Percentiles rank a stretch among this genome's conserved stretches.
These are phyloP conservation scores for Bungarus multicinctus DNA, from an alignment of 2,113 vertebrate genomes.

Conservation along the genomic window DNA sequence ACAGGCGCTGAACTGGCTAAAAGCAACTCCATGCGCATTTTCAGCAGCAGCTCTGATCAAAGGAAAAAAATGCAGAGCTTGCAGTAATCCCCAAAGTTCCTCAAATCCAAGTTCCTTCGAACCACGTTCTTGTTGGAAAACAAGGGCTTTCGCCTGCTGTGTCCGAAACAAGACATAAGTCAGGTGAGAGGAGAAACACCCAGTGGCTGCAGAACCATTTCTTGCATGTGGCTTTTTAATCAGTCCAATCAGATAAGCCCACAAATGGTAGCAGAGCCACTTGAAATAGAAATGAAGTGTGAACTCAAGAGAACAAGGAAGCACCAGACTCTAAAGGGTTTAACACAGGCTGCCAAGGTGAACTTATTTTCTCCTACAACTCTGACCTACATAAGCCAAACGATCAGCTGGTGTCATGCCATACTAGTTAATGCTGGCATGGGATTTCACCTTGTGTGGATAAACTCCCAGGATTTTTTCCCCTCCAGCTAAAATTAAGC, in stretches of 20 bases:
- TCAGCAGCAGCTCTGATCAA: neutral
- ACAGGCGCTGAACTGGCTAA: neutral
- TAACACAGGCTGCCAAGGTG: neutral
- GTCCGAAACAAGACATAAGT: neutral
- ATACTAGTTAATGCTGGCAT: neutral
- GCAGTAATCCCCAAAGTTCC: neutral
- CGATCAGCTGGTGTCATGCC: neutral
- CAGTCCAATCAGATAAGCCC: neutral
- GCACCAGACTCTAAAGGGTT: neutral
- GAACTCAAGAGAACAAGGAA: neutral
- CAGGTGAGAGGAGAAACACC: neutral
- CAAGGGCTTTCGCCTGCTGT: too few species aligned
- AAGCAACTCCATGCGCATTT: neutral
- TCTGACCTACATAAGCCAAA: slow-evolving; percentile 6
- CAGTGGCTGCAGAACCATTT: neutral
- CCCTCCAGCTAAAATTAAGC: slow-evolving; percentile 8
- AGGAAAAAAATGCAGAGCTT: neutral
- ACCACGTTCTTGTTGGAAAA: neutral
- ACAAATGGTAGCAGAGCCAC: neutral
- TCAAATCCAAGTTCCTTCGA: neutral
- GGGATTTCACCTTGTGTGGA: neutral
- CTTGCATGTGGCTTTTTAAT: neutral
- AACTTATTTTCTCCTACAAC: neutral
- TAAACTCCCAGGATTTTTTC: rapidly evolving
- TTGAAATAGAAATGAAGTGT: neutral